Percentiles rank a stretch among this genome's conserved stretches.
Evolutionary conservation across 2,888 invertebrate genomes (phyloP).

Genomic region (Dicranocentrus wangi): DNA sequence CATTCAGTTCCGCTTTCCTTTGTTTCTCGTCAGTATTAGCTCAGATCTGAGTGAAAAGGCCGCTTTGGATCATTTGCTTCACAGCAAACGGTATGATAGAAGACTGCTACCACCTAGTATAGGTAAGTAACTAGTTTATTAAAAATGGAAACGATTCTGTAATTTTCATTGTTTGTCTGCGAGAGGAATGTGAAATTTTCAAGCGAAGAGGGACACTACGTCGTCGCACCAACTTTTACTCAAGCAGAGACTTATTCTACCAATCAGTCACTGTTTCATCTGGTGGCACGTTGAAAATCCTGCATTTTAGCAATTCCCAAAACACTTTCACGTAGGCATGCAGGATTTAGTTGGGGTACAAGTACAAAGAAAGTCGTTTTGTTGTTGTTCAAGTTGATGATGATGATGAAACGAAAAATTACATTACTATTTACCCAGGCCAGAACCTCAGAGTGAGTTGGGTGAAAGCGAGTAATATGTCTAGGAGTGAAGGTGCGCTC

Average conservation of each 20-base stretch:
- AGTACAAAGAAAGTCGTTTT: conserved; percentile 16
- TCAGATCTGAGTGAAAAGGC: conserved; percentile 71
- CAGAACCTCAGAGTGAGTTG: background rate
- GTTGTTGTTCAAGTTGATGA: background rate
- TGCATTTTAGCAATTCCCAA: conserved; percentile 22
- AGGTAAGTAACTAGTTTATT: conserved; percentile 56
- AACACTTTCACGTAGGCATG: background rate
- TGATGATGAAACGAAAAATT: conserved; percentile 19
- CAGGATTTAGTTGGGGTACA: background rate
- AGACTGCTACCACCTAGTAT: conserved; percentile 70
- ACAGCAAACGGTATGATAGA: conserved; percentile 69
- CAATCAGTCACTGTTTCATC: too few relatives aligned
- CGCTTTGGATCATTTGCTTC: conserved; percentile 70
- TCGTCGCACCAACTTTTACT: too few relatives aligned
- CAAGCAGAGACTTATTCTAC: too few relatives aligned
- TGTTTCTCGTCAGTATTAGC: conserved; percentile 71
- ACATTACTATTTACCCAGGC: background rate
- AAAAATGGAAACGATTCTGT: too few relatives aligned
- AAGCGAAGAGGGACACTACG: too few relatives aligned
- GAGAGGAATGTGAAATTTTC: too few relatives aligned
- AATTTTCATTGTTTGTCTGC: too few relatives aligned
- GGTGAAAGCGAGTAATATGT: background rate
- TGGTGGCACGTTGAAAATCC: too few relatives aligned
- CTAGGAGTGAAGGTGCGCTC: background rate
- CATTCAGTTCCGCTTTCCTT: too few relatives aligned